Conservation (phyloP, 2,797 vertebrate genomes). For the Balearica regulorum region DNA sequence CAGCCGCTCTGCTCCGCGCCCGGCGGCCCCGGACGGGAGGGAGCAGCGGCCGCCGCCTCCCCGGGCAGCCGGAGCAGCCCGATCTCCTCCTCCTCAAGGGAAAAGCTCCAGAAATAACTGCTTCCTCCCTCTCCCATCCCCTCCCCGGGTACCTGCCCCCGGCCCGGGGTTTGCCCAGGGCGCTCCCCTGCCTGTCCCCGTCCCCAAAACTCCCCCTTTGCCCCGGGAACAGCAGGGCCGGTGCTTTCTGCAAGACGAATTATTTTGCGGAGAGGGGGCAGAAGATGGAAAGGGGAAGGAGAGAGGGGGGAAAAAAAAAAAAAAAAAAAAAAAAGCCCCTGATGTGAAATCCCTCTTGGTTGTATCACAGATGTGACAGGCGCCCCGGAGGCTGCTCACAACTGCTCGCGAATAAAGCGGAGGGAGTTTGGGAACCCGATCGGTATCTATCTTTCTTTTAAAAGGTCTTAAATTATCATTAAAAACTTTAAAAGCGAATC, state of each 20-base stretch:
- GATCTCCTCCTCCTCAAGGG: neutral
- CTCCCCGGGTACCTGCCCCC: neutral
- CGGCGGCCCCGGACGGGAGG: neutral
- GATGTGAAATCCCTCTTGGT: neutral
- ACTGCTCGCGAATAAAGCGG: constrained; percentile 23
- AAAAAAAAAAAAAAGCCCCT: neutral
- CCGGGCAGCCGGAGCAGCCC: neutral
- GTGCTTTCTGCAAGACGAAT: neutral
- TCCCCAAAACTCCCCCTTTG: neutral
- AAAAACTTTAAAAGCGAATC: neutral
- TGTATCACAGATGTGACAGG: constrained; percentile 59
- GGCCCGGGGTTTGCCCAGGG: neutral
- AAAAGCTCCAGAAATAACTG: neutral
- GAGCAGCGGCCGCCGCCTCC: neutral
- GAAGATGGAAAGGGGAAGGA: neutral
- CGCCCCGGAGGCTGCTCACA: constrained; percentile 62
- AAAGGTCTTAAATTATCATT: constrained; percentile 29
- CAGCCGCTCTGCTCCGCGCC: neutral
- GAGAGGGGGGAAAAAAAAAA: fast-evolving
- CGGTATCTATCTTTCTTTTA: constrained; percentile 6
- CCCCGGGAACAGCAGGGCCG: neutral
- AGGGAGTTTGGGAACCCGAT: neutral
- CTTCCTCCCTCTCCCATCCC: too few species aligned
- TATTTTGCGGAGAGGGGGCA: neutral
- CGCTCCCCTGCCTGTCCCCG: neutral